phyloP scores from a whole-genome alignment of 2,888 invertebrate genomes.

The Drosophila suboccidentalis region DNA sequence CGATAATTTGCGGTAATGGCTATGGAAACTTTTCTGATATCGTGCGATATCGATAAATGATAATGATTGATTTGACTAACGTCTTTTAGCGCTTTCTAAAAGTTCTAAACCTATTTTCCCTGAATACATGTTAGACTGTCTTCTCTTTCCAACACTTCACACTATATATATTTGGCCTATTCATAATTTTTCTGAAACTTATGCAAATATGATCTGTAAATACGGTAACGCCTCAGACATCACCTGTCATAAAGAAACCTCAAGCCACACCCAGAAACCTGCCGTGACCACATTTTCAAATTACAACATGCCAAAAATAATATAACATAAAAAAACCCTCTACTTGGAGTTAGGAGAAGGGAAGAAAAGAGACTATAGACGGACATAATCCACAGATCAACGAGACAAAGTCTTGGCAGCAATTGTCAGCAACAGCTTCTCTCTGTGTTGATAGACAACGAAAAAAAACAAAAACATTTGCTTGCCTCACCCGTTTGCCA shows the following conservation, averaged over 20 bases:
- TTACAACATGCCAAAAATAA: slow-evolving; percentile 48
- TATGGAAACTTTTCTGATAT: neutral
- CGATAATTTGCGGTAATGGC: neutral
- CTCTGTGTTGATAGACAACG: neutral
- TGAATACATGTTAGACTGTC: neutral
- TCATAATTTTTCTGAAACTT: slow-evolving; percentile 18
- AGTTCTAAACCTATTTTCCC: neutral
- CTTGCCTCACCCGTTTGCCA: slow-evolving; percentile 3
- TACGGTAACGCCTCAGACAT: slow-evolving; percentile 35
- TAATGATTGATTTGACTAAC: neutral
- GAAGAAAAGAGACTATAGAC: slow-evolving; percentile 1
- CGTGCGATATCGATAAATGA: slow-evolving; percentile 3
- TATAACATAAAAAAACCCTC: neutral
- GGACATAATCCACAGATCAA: slow-evolving; percentile 22
- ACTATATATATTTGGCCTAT: slow-evolving; percentile 2
- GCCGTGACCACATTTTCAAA: slow-evolving; percentile 55
- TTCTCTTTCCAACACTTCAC: slow-evolving; percentile 9
- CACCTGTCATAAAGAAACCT: slow-evolving; percentile 47
- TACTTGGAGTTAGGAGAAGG: slow-evolving; percentile 2
- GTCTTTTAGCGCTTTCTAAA: neutral
- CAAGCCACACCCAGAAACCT: slow-evolving; percentile 47
- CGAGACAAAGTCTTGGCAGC: slow-evolving; percentile 18
- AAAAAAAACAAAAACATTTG: slow-evolving; percentile 10
- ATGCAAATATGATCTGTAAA: slow-evolving; percentile 45
- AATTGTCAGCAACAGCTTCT: slow-evolving; percentile 1